Evolutionary conservation across 2,797 vertebrate genomes (phyloP).

Genomic region (Astyanax mexicanus): DNA sequence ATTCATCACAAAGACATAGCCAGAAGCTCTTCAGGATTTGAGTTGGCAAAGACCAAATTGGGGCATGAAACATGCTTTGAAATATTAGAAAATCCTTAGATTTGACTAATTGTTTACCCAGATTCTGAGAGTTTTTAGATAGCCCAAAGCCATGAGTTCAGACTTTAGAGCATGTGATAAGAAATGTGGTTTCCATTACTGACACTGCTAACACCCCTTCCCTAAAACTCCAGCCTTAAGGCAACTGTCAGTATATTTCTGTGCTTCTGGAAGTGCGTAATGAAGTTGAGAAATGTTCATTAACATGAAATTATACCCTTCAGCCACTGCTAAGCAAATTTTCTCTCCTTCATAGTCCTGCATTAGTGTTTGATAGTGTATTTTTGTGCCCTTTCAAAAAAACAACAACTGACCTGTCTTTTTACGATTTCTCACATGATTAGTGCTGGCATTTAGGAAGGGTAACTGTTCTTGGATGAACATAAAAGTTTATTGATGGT

Average conservation of each 20-base stretch:
- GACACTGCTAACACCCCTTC: neutral
- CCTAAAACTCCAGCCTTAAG: constrained; percentile 12
- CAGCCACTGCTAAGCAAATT: neutral
- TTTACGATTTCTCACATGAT: neutral
- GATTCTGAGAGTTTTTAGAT: neutral
- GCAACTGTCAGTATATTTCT: neutral
- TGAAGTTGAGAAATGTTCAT: constrained; percentile 13
- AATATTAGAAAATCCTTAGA: constrained; percentile 3
- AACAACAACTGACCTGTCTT: neutral
- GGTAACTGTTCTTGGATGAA: neutral
- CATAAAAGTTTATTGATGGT: neutral
- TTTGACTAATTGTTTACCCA: constrained; percentile 5
- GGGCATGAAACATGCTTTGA: constrained; percentile 1
- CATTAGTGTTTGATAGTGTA: neutral
- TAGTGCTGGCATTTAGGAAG: neutral
- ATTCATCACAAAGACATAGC: neutral
- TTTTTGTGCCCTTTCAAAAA: neutral
- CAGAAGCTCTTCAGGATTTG: neutral
- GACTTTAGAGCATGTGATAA: constrained; percentile 4
- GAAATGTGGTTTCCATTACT: constrained; percentile 28
- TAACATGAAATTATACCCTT: neutral
- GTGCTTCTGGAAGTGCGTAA: constrained; percentile 9
- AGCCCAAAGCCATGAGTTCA: neutral
- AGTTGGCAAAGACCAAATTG: neutral
- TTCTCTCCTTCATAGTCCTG: neutral